These are phyloP conservation scores for Carettochelys insculpta DNA, from an alignment of 2,113 vertebrate genomes.

Conservation along the genomic window DNA sequence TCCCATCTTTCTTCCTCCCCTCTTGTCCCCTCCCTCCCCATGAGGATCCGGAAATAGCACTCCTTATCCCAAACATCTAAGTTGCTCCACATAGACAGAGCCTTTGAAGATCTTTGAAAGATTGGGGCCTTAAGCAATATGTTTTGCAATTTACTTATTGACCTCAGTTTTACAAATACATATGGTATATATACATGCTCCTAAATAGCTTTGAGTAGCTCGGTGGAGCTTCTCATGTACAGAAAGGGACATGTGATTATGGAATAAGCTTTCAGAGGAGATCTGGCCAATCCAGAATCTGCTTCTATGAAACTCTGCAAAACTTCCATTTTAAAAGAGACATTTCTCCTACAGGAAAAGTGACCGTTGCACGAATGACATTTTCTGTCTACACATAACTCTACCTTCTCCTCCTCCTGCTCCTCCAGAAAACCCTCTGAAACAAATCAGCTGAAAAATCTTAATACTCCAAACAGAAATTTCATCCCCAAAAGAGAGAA, in stretches of 20 bases:
- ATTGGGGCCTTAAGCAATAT: neutral
- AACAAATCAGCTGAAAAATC: neutral
- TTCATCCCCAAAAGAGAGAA: neutral
- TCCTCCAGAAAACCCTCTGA: neutral
- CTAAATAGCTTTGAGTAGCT: rapidly evolving
- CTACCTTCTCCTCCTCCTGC: neutral
- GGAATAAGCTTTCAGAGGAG: neutral
- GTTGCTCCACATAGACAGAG: neutral
- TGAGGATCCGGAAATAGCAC: neutral
- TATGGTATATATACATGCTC: neutral
- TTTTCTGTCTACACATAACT: neutral
- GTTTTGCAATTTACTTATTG: neutral
- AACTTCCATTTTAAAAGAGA: neutral
- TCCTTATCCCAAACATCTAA: neutral
- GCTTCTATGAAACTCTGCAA: neutral
- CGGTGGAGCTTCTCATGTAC: neutral
- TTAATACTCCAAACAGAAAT: neutral
- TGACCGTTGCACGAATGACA: neutral
- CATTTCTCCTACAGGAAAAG: neutral
- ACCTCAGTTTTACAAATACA: neutral
- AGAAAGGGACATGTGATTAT: neutral
- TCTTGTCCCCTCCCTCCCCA: neutral
- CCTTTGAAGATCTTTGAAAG: too few species aligned
- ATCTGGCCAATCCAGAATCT: neutral
- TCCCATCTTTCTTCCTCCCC: neutral